These are phyloP conservation scores for Drosophila ficusphila DNA, from an alignment of 1,140 invertebrate genomes.

Conservation along the genomic window DNA sequence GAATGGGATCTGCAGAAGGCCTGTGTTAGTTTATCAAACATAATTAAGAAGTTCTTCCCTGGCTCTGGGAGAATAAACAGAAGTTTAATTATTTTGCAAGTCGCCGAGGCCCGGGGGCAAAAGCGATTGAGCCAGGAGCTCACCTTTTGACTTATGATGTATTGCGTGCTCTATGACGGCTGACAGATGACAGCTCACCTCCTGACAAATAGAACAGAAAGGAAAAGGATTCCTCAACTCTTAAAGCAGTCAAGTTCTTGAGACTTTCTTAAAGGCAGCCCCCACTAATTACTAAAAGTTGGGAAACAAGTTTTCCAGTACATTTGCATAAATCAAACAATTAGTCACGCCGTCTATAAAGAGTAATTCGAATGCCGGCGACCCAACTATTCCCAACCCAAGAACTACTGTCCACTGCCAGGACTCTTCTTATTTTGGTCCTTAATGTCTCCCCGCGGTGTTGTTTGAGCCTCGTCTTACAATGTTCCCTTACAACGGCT, in stretches of 20 bases:
- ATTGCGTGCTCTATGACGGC: conserved; percentile 69
- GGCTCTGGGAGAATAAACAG: conserved; percentile 68
- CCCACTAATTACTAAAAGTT: conserved; percentile 37
- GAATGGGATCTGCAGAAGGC: neutral
- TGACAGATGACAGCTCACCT: conserved; percentile 65
- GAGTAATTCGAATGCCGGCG: conserved; percentile 22
- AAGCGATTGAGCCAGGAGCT: conserved; percentile 61
- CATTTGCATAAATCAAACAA: conserved; percentile 81
- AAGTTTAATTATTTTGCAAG: conserved; percentile 80
- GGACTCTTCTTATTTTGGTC: conserved; percentile 43
- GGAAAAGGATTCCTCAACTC: conserved; percentile 21
- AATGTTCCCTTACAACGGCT: conserved; percentile 28
- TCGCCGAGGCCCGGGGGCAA: conserved; percentile 14
- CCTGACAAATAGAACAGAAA: conserved; percentile 17
- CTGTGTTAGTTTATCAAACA: conserved; percentile 72
- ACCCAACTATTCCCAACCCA: conserved; percentile 30
- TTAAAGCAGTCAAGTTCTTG: conserved; percentile 11
- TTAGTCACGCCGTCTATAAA: conserved; percentile 65
- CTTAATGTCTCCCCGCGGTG: conserved; percentile 76
- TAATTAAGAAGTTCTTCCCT: conserved; percentile 69
- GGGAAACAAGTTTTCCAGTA: conserved; percentile 31
- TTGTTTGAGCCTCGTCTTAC: conserved; percentile 71
- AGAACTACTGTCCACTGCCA: conserved; percentile 58
- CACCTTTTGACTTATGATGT: conserved; percentile 81
- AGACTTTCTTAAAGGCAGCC: conserved; percentile 21